Evolutionary conservation across 2,797 vertebrate genomes (phyloP), one percentile per base, ranked within the genome.

Genomic region (Apogon talboti): DNA sequence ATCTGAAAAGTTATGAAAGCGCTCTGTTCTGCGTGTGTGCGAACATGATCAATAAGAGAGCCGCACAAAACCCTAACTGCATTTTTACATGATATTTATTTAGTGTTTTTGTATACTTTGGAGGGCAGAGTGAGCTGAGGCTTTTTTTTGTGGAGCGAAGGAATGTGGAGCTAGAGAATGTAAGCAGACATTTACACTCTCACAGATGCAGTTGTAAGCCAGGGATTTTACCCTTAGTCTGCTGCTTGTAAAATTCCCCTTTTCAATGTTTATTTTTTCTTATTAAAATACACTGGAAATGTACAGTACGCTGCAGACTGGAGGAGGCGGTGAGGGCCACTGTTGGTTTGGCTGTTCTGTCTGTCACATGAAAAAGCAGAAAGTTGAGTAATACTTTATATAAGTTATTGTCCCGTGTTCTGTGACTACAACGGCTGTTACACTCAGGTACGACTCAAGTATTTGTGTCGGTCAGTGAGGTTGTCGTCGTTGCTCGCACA

Each of bases 141-240:
- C 21, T 24, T 24, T 24, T 24, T 24, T 24, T 24, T 42, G 49
- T 18, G 42, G 6, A 50, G 64, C 49, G 57, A 55, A 50, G 43
- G 64, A 81, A 77, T 61, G 47, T 33, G 47, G 10, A 19, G 56
- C 19, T 12, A 14, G 55, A 67, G 52, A 56, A 50, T 37, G 40
- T 42, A 60, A 79, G 75, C 58, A 54, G 66, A 42, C 63, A 73
- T 54, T 71, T 76, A 60, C 21, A 11, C 33, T 62, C 50, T 33
- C 55, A 60, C 66, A 83, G 78, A 86, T 82, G 74, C 70, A 81
- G 68, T 33, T 56, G 37, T 55, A 57, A 56, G 77, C 59, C 76
- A 80, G 59, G 44, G 15, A 19, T 44, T n/a, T 50, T 35, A 48
- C 9, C 18, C 37, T 15, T 19, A 48, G 57, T 50, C 60, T 6